Evolutionary conservation across 30 jellyfish, hydroid and myxozoan species (phyloP), one percentile per base, ranked within the genome.

Genomic region (Nemopilema nomurai): DNA sequence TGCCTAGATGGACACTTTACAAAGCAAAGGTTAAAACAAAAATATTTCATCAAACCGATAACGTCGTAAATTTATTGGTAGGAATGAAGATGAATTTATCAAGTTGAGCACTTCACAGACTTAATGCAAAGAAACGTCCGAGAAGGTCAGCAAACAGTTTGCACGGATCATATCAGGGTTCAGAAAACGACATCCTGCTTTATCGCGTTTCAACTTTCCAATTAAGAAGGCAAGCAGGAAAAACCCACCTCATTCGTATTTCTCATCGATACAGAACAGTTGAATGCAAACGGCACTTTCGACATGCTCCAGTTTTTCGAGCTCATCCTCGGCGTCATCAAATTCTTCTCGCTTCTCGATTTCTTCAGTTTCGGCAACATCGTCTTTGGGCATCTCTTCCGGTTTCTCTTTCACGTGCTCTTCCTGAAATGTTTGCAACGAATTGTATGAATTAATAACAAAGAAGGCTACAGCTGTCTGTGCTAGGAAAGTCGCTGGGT

Each of bases 171-270:
- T 41, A 41, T 41, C 57, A 41, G 57, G 57, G 57, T n/a, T n/a
- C n/a, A n/a, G n/a, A n/a, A n/a, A n/a, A n/a, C n/a, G n/a, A n/a
- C n/a, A n/a, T n/a, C n/a, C n/a, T n/a, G n/a, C n/a, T n/a, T n/a
- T n/a, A n/a, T n/a, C n/a, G n/a, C n/a, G n/a, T n/a, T n/a, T n/a
- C n/a, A 24, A 62, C 1, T 29, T 17, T n/a, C 21, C n/a, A n/a
- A n/a, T 26, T 28, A 69, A 26, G 9, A 4, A 52, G 19, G 24
- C 0, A 31, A 8, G 28, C 84, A 31, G 17, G 20, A 16, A 17
- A 63, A 74, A 33, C 80, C 9, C 28, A 93, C 98, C 98, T 88
- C 94, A 82, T 75, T 93, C 98, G 70, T 82, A 93, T 84, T 89
- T 88, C 49, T 93, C 97, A 69, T 93, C 98, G 49, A 93, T 88